Conservation (phyloP, 2,797 vertebrate genomes). For the Acestrorhynchus altus region DNA sequence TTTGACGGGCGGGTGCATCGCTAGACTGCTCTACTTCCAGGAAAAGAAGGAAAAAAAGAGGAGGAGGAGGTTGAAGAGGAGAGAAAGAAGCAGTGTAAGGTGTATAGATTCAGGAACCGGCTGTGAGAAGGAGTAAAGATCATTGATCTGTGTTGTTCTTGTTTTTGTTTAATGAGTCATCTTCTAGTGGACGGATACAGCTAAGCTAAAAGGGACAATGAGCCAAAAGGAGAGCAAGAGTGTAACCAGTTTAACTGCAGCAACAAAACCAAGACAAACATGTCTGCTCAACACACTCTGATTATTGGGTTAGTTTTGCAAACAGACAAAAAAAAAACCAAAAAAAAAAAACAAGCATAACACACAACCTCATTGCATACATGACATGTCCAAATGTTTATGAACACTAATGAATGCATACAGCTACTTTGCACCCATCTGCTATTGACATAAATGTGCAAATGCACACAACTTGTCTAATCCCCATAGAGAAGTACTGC, state of each 20-base stretch:
- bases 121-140: constrained; percentile 77
- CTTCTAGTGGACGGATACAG: constrained; percentile 61
- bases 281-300: neutral
- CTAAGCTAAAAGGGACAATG: constrained; percentile 2
- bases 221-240: neutral
- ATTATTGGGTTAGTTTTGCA: neutral
- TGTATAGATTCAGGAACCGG: constrained; percentile 78
- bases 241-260: neutral
- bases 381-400: no score
- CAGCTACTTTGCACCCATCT: no score
- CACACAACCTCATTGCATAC: neutral
- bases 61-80: neutral
- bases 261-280: neutral
- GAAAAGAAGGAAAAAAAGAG: constrained; percentile 76
- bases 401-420: no score
- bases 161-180: constrained; percentile 79
- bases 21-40: constrained; percentile 80
- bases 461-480: no score
- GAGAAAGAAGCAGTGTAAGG: constrained; percentile 67
- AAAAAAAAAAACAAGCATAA: neutral
- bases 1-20: constrained; percentile 80
- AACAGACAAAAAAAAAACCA: neutral
- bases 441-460: no score
- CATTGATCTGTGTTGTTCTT: constrained; percentile 71
- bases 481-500: no score